Conservation (phyloP, 2,113 vertebrate genomes). For the Chlorocebus sabaeus region DNA sequence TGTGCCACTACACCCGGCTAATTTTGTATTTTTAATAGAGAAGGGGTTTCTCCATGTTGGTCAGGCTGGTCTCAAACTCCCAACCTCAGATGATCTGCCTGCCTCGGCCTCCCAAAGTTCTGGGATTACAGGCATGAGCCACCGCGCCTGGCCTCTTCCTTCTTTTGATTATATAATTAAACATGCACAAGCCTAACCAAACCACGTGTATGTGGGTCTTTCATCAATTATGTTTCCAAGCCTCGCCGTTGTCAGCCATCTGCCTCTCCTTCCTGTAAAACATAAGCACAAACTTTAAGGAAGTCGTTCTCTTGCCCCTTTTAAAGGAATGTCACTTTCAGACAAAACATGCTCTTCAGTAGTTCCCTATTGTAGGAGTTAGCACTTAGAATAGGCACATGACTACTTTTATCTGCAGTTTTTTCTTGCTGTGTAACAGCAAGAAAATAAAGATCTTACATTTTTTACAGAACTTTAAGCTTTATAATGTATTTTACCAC, state of each 20-base stretch:
- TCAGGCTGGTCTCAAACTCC: too few species aligned
- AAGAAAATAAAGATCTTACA: neutral
- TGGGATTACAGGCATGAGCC: too few species aligned
- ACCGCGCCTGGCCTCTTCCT: neutral
- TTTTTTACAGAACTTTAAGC: slow-evolving; percentile 3
- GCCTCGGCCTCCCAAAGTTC: too few species aligned
- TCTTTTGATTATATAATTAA: neutral
- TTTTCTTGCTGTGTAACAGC: neutral
- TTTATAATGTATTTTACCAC: neutral
- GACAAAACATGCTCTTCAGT: neutral
- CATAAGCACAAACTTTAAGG: neutral
- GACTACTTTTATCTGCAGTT: neutral
- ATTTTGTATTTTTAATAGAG: too few species aligned
- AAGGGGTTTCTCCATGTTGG: too few species aligned
- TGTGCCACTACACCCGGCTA: too few species aligned
- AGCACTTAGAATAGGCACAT: neutral
- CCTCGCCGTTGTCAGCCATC: neutral
- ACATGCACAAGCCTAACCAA: neutral
- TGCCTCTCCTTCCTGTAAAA: neutral
- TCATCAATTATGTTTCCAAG: neutral
- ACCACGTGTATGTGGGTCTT: neutral
- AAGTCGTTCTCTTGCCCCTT: neutral
- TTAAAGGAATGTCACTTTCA: neutral
- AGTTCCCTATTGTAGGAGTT: neutral
- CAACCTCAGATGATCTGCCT: too few species aligned